Evolutionary conservation across 1,140 invertebrate species (phyloP), one percentile per base, ranked within the genome.

Genomic region (Sycophaga agraensis): DNA sequence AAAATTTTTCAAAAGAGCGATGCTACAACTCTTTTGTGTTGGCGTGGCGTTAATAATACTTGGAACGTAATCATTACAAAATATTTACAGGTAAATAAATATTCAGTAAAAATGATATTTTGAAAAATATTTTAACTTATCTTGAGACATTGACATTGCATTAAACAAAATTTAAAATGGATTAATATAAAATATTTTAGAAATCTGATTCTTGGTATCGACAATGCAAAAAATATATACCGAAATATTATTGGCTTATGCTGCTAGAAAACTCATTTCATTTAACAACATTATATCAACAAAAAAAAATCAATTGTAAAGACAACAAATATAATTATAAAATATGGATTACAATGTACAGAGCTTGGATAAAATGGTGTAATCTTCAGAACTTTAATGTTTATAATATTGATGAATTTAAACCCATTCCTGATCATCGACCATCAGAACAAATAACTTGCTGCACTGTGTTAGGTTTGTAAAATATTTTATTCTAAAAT

Each of bases 261-360:
- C 40, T 71, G 4, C 57, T 65, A 1, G 67, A 68, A 59, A 67
- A 66, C 28, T 43, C 68, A 1, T 39, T 61, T 45, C 28, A 55
- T 24, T 46, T 39, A 11, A 48, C 22, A 4, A 39, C 28, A 5
- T 34, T 61, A 8, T 19, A 19, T 5, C 9, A 40, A 53, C 42
- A 53, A 40, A 14, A 24, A 2, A 59, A 48, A n/a, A 31, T 28
- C 19, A 34, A 68, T 42, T 24, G 26, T 42, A 19, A 43, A n/a
- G 14, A 9, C 17, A 24, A 50, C 7, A 37, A 17, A 16, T 16
- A 57, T 37, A 45, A 62, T 45, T 37, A 21, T 21, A 31, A 59
- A 54, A 51, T 70, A 40, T 70, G 68, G 67, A 43, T 61, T 14
- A 45, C 46, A 5, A 55, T 68, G 19, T 70, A 61, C 19, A 66